These are phyloP conservation scores for Netelia inedita DNA, from an alignment of 2,888 invertebrate species.

Conservation along the genomic window DNA sequence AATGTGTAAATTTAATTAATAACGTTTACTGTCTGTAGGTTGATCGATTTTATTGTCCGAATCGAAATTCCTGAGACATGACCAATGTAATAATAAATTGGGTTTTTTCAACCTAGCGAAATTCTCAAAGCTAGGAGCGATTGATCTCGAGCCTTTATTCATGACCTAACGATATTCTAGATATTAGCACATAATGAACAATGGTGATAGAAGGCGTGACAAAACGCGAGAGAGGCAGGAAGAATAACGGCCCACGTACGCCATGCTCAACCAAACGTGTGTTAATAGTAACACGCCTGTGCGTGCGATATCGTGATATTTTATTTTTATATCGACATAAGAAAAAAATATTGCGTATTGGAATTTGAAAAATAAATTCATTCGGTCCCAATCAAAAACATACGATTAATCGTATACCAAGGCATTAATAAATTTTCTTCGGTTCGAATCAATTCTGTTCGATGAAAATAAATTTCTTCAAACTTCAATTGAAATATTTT, in stretches of 20 bases:
- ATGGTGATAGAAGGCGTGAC: conserved; percentile 73
- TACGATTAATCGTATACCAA: background rate
- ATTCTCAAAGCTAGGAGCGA: conserved; percentile 7
- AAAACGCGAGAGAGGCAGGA: conserved; percentile 44
- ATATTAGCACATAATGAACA: conserved; percentile 77
- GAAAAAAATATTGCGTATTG: background rate
- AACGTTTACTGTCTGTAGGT: no score
- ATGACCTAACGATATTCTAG: conserved; percentile 56
- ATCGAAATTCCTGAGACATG: no score
- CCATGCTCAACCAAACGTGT: background rate
- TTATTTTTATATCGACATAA: conserved; percentile 36
- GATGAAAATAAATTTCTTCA: background rate
- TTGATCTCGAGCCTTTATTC: conserved; percentile 25
- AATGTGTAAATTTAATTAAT: no score
- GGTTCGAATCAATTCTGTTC: background rate
- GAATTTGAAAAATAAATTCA: background rate
- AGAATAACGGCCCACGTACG: conserved; percentile 53
- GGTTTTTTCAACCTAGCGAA: conserved; percentile 8
- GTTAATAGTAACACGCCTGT: conserved; percentile 14
- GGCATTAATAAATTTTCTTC: background rate
- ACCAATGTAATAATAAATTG: no score
- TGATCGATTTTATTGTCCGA: no score
- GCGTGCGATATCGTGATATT: conserved; percentile 61
- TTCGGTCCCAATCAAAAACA: background rate
- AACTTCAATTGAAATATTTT: background rate